Evolutionary conservation across 2,113 vertebrate genomes (phyloP).

Genomic region (Monarcha castaneiventris): DNA sequence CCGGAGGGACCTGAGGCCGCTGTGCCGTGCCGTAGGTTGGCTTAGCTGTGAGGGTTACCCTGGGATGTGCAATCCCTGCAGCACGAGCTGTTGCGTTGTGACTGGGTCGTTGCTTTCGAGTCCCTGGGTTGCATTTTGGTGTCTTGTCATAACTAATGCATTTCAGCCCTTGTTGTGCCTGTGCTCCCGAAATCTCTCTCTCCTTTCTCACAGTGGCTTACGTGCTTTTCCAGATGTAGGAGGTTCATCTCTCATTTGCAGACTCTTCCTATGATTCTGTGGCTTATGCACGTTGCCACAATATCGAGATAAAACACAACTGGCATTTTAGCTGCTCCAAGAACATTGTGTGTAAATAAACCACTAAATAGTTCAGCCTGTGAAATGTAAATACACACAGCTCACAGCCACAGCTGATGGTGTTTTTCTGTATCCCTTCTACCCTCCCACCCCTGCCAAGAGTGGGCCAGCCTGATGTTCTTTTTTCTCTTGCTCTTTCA

Average conservation of each 20-base stretch:
- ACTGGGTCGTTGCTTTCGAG: background rate
- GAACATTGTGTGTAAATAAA: slow-evolving; percentile 61
- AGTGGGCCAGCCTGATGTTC: slow-evolving; percentile 29
- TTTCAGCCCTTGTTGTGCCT: background rate
- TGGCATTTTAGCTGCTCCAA: slow-evolving; percentile 55
- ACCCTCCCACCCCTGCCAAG: slow-evolving; percentile 57
- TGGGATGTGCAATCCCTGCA: background rate
- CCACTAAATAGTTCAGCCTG: slow-evolving; percentile 49
- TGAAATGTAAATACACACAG: slow-evolving; percentile 56
- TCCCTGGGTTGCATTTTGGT: slow-evolving; percentile 7
- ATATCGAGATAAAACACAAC: slow-evolving; percentile 50
- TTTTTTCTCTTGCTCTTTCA: slow-evolving; percentile 30
- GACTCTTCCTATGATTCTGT: background rate
- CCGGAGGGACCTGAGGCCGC: background rate
- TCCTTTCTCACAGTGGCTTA: background rate
- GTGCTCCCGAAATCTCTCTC: background rate
- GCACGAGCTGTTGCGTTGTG: background rate
- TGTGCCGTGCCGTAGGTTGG: background rate
- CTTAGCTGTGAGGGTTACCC: background rate
- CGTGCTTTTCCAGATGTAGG: background rate
- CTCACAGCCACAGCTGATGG: slow-evolving; percentile 24
- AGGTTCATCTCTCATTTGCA: background rate
- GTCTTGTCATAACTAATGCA: background rate
- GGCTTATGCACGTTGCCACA: background rate
- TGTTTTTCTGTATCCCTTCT: slow-evolving; percentile 50